Base-by-base conservation (phyloP, 2,888 invertebrate genomes). In the Buathra laborator region DNA sequence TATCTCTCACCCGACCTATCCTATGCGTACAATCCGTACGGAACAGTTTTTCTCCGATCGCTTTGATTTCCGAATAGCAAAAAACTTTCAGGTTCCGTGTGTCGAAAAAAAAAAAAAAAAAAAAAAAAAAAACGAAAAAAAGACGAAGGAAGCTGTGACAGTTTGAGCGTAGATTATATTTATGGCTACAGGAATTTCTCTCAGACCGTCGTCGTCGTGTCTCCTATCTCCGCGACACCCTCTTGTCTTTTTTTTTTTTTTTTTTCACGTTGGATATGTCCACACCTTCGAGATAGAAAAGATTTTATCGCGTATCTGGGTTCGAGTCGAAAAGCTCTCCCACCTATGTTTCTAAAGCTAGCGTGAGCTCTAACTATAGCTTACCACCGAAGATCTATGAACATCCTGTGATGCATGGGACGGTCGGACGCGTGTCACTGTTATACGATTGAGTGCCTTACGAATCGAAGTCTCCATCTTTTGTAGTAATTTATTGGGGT, bases 111-210 rank as follows among this genome's bases (percentile, higher is more conserved):
- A 37, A 56, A 82, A 53, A 70, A 70, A 66, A 81, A 32, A 19
- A 51, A 24, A 32, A 19, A 51, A 24, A n/a, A n/a, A 32, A 19
- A 51, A 24, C 43, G 53, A 56, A 82, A 53, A 70, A 70, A 66
- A 81, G 77, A 78, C 79, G 83, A 88, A 88, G 86, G 85, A 86
- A 85, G 86, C 88, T 66, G 67, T 68, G 87, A 70, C 81, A 84
- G 83, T 66, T 87, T 87, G 90, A 90, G 90, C 90, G 90, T 89
- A 89, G 89, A 90, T 88, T 75, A 91, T 90, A 91, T 90, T 91
- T 91, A 91, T 90, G 90, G 87, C 72, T 82, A 77, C 77, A 72
- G 74, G 68, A 74, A 81, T 75, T 81, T 64, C 48, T 64, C 53
- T 44, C n/a, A 51, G 72, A 44, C 66, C 24, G 14, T 24, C 74